Conservation (phyloP, 1,140 invertebrate genomes). For the Hylaeus volcanicus region DNA sequence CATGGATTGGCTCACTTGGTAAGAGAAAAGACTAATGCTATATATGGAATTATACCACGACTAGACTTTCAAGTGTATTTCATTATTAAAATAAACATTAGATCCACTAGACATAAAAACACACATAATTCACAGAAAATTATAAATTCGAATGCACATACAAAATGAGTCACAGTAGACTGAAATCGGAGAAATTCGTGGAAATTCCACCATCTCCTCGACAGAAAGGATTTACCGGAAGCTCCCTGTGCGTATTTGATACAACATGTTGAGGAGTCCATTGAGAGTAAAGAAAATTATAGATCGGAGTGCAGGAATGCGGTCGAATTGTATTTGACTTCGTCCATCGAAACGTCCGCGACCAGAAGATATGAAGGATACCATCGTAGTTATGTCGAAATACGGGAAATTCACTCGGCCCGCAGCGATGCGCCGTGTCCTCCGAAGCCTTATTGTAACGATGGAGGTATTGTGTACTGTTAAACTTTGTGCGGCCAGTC, state of each 20-base stretch:
- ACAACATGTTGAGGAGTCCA: conserved; percentile 2
- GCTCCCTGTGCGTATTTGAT: neutral
- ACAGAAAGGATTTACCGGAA: conserved; percentile 12
- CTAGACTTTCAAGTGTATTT: no score
- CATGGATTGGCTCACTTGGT: no score
- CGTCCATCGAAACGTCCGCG: conserved; percentile 1
- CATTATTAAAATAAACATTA: no score
- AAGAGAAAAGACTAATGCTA: no score
- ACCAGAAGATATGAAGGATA: neutral
- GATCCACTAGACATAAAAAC: no score
- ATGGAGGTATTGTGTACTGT: conserved; percentile 36
- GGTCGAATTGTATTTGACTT: neutral
- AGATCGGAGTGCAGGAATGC: neutral
- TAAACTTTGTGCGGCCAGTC: conserved; percentile 28
- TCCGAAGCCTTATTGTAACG: conserved; percentile 37
- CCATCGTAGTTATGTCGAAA: neutral
- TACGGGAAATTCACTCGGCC: neutral
- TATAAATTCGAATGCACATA: no score
- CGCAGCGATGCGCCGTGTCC: neutral
- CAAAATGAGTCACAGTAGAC: no score
- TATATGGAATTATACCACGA: no score
- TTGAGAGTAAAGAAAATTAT: conserved; percentile 1
- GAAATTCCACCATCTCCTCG: no score
- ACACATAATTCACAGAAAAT: no score
- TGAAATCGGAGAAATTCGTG: no score